Base-by-base conservation (phyloP, 2,797 vertebrate genomes). In the Acipenser ruthenus region DNA sequence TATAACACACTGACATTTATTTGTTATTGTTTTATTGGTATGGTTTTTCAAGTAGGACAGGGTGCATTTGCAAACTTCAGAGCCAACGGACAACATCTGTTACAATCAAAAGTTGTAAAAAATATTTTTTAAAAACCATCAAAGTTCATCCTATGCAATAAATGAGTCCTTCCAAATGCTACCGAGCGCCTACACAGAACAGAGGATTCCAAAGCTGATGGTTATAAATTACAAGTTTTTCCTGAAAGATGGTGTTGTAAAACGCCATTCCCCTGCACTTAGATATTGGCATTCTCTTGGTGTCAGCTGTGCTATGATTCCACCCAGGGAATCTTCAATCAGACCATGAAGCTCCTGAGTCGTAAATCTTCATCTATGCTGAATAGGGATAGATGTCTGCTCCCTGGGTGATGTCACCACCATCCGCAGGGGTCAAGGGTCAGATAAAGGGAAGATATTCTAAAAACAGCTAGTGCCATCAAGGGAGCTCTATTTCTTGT, bases 201-300 rank as follows among this genome's bases (percentile, higher is more conserved):
- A 80, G 72, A 64, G 9, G 83, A 82, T 86, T 81, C 74, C 10
- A 73, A 77, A 78, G 82, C 82, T 85, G 75, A 83, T 83, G 82
- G 73, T 80, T 74, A 80, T 83, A 80, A 87, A 87, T 86, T 86
- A 80, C 71, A 78, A 78, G 49, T 76, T 72, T 83, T 71, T 80
- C 76, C 69, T 84, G 74, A 78, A 75, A 75, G 79, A 79, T 86
- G 80, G 78, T 80, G 79, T 77, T 69, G 69, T 73, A 73, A 82
- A 80, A 74, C 71, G 74, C 69, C 69, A 68, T 61, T 72, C 70
- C 76, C 74, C 71, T 70, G 64, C 50, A 8, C 70, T 77, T 71
- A 76, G 72, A 71, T 70, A 73, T 73, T 67, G 50, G 79, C 73
- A 67, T 55, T 73, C 71, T 72, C 77, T 70, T 37, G 37, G 75